A percentile compares a stretch with the other conserved stretches of the same genome.
phyloP scores from a whole-genome alignment of 2,888 invertebrate genomes.

The Abrostola triplasia region DNA sequence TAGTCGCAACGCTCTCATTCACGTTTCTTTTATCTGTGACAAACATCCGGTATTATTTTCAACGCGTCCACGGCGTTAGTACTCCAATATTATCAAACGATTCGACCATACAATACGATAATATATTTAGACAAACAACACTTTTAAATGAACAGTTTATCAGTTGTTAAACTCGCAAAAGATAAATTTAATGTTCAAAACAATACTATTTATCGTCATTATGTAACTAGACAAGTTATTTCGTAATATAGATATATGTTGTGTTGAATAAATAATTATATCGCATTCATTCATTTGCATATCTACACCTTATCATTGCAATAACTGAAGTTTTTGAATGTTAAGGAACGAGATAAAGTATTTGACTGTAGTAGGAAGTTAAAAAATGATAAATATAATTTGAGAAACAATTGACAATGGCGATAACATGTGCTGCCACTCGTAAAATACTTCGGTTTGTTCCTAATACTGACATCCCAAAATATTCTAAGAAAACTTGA shows the following conservation, averaged over 20 bases:
- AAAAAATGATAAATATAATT: slow-evolving; percentile 62
- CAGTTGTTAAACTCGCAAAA: slow-evolving; percentile 70
- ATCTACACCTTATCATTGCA: slow-evolving; percentile 39
- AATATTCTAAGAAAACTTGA: too few species aligned
- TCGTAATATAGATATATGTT: slow-evolving; percentile 62
- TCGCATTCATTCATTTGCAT: slow-evolving; percentile 27
- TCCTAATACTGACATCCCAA: background rate
- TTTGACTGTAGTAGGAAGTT: slow-evolving; percentile 65
- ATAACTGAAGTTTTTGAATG: slow-evolving; percentile 52
- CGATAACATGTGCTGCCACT: slow-evolving; percentile 56
- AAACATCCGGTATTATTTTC: slow-evolving; percentile 83
- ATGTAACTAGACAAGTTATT: slow-evolving; percentile 68
- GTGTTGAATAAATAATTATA: slow-evolving; percentile 23
- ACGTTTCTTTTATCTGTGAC: slow-evolving; percentile 80
- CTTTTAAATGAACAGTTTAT: slow-evolving; percentile 72
- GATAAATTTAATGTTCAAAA: slow-evolving; percentile 73
- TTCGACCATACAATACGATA: slow-evolving; percentile 70
- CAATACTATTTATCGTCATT: slow-evolving; percentile 70
- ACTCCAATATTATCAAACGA: slow-evolving; percentile 71
- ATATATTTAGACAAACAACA: slow-evolving; percentile 75
- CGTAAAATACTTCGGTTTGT: slow-evolving; percentile 21
- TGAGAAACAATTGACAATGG: slow-evolving; percentile 61
- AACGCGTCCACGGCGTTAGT: slow-evolving; percentile 66
- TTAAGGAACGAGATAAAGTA: slow-evolving; percentile 52
- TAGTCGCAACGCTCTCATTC: slow-evolving; percentile 67